Base-by-base conservation (phyloP, 2,888 invertebrate genomes). In the Bellardia pandia region DNA sequence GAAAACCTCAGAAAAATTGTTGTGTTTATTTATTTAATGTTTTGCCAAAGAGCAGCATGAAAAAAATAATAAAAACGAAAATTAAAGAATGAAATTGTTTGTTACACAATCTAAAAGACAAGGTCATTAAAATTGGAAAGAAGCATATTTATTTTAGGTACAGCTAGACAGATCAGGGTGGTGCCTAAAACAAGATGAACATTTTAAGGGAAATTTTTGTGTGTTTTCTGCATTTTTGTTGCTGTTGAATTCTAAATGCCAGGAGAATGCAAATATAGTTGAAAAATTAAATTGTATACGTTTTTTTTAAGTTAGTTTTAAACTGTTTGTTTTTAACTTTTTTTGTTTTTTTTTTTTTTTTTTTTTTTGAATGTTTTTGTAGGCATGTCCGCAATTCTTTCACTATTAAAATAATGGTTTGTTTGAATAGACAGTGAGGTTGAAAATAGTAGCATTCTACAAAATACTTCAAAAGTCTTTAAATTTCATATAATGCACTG, bases 121-220 rank as follows among this genome's bases (percentile, higher is more conserved):
- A 76, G 75, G 79, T 71, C 79, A 75, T 68, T 66, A 72, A 62
- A 60, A 64, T 53, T 30, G 30, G 45, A 56, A 53, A 30, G 58
- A 58, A 30, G 11, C 2, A 5, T 37, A 7, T 4, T 37, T 1
- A 14, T 33, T n/a, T 62, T 37, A 37, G n/a, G 5, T n/a, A 6
- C 37, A 58, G 23, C 58, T 58, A 58, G 23, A 58, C 30, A 58
- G 23, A 4, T 4, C 8, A 11, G 4, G 30, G 23, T 23, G 23
- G 11, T 30, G n/a, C 30, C 4, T 11, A 11, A 23, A 42, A 42
- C 42, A 7, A 23, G 45, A 66, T 9, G 11, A 45, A 45, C 3
- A 45, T 30, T 7, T 23, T 11, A 1, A 58, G 30, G 30, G 13
- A 58, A 45, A 45, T 45, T 30, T 5, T 30, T 30, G 30, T 4